Base-by-base conservation (phyloP, 1,140 invertebrate genomes). In the Limonius californicus region DNA sequence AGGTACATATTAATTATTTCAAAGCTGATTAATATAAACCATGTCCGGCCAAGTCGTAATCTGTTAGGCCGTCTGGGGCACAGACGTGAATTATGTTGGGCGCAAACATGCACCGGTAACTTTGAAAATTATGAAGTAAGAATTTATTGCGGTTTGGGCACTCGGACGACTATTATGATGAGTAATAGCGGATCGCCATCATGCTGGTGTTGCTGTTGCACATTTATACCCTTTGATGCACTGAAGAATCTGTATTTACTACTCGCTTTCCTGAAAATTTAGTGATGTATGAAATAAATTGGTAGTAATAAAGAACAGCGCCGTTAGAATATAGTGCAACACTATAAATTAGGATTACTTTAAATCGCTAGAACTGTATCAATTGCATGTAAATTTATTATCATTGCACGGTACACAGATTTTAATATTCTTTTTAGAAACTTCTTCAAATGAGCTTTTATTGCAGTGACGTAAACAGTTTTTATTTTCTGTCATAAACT, bases 71-170 rank as follows among this genome's bases (percentile, higher is more conserved):
- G 45, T 50, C 6, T 2, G 8, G 7, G 45, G 2, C 45, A 50
- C 3, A 3, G 11, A 18, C 45, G 45, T 50, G 19, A 50, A 50
- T 50, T 50, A 50, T 18, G 4, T 18, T 21, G 45, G 16, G 19
- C n/a, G 45, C 45, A 12, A 50, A 50, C 45, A 50, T 19, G 45
- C 16, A 50, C 45, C 16, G 16, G 16, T 50, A 3, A 18, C 45
- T 50, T 50, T 50, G 42, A 50, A 50, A 50, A 50, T 50, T 50
- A 50, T 50, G 45, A 50, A 19, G 14, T 50, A 50, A 50, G 45
- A 19, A 50, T 50, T 50, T 50, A 50, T 50, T 4, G 45, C 16
- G 45, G 45, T 50, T 16, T 50, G 19, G 16, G 16, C n/a, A 8
- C 45, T 18, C 9, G 16, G n/a, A 18, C 42, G 12, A 45, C 42